Evolutionary conservation across 2,888 invertebrate genomes (phyloP), one percentile per base, ranked within the genome.

Genomic region (Lapara coniferarum): DNA sequence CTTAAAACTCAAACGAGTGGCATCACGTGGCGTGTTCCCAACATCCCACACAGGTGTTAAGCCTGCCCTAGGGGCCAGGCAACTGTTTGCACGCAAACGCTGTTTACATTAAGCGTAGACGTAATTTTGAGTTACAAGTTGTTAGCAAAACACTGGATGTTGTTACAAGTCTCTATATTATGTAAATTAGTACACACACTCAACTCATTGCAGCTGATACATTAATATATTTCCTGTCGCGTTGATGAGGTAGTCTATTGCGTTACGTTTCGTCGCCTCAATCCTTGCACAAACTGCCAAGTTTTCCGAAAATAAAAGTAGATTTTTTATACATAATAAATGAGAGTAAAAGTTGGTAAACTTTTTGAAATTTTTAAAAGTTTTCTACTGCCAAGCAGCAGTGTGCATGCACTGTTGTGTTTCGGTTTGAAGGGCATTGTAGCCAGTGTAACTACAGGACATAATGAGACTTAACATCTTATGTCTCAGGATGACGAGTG

Each of bases 121-220:
- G 73, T 77, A 74, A 76, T 76, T 76, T 75, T 72, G 74, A 75
- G 73, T 74, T 69, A 75, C 76, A 78, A 80, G 76, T 81, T 78
- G 79, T 80, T 79, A 70, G 70, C 74, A 79, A 78, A 81, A 80
- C 77, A 77, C 71, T 72, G 69, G 71, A 73, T 79, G 80, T 79
- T 81, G 73, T 76, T 72, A 76, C 73, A 78, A 74, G 70, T 74
- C 69, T 71, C 69, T 75, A 74, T 75, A 75, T 78, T 78, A 78
- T 77, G 77, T 74, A 77, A 80, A 82, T 80, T 74, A 77, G 70
- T 70, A 71, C 69, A 63, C 74, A 68, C 56, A 6, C 53, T 25
- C 25, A 25, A 67, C 55, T 63, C 53, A 44, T 14, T 13, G 37
- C 44, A 13, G 52, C 51, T n/a, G 30, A 51, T 58, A 30, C 30